Base-by-base conservation (phyloP, 2,113 vertebrate species). In the Dendrocopos noguchii region DNA sequence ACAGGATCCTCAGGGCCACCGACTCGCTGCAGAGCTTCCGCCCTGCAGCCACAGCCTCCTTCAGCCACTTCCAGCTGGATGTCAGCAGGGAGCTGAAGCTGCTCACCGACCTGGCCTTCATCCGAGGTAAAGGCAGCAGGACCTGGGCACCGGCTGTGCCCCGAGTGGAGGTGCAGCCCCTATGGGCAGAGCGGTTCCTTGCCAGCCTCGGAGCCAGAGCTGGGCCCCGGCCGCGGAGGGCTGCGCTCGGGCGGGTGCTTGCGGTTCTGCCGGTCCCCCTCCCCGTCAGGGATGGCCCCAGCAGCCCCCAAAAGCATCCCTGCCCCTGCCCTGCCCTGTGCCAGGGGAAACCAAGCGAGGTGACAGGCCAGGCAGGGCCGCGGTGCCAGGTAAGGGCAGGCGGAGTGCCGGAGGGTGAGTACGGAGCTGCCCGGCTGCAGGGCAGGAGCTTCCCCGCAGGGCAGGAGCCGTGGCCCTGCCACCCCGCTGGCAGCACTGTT, bases 21-120 rank as follows among this genome's bases (percentile, higher is more conserved):
- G 99, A 99, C 55, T 97, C 98, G 34, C 97, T 99, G 55, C 99
- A 99, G 97, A 97, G 97, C 12, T 99, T 99, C 97, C 97, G 98
- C 15, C 98, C 98, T 2, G 98, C 98, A 1, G 98, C 98, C 61
- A 98, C 98, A 14, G 97, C 98, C 28, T 99, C 98, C 39, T 99
- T 99, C 96, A 98, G 98, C 94, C 98, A 98, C 80, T 99, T 98
- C 97, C 98, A 99, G 94, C 92, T 99, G 75, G 99, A 99, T 0
- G 97, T 99, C 63, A 98, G 98, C 90, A 97, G 98, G 74, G 99
- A 99, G 91, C 96, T 99, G 87, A 98, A 98, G 94, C 94, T 99
- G 50, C 96, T 99, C 89, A 98, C 97, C 1, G 97, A 98, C 96
- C 96, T 99, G 87, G 98, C 97, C 86, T 99, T 99, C 94, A 98